A percentile compares a stretch with the other conserved stretches of the same genome.
Conservation (phyloP, 2,888 invertebrate genomes). For the Ornithoptera alexandrae region DNA sequence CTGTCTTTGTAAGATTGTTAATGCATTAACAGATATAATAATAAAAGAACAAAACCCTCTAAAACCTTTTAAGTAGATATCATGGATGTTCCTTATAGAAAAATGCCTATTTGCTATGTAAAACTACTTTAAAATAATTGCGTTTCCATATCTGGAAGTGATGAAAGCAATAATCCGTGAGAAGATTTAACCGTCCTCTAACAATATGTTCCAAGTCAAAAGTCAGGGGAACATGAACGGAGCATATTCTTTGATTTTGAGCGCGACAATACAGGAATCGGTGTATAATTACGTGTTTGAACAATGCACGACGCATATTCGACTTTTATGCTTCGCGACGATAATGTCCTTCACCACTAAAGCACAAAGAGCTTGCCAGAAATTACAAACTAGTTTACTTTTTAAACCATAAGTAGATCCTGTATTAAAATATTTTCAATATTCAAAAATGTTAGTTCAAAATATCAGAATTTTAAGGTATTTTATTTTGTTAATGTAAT, state of each 20-base stretch:
- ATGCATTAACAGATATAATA: too few relatives aligned
- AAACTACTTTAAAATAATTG: background rate
- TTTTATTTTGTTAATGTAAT: too few relatives aligned
- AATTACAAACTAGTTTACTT: conserved; percentile 1
- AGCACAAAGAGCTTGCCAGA: conserved; percentile 37
- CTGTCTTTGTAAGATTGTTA: too few relatives aligned
- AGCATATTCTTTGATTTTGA: conserved; percentile 77
- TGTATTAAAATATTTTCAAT: too few relatives aligned
- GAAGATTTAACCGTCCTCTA: conserved; percentile 77
- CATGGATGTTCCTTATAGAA: too few relatives aligned
- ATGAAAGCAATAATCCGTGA: conserved; percentile 62
- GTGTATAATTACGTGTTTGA: conserved; percentile 73
- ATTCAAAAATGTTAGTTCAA: too few relatives aligned
- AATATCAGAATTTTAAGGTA: too few relatives aligned
- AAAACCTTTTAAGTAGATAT: too few relatives aligned
- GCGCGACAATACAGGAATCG: conserved; percentile 69
- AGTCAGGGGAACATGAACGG: conserved; percentile 72
- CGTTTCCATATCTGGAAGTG: conserved; percentile 35
- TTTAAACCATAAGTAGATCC: background rate
- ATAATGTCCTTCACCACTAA: conserved; percentile 61
- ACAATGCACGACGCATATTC: conserved; percentile 67
- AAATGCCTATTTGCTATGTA: background rate
- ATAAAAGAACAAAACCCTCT: too few relatives aligned
- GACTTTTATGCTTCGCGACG: conserved; percentile 67
- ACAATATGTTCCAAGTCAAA: conserved; percentile 71